Percentiles rank a stretch among this genome's conserved stretches.
These are phyloP conservation scores for Perodicticus potto DNA, from an alignment of 2,797 vertebrate species.

Conservation along the genomic window DNA sequence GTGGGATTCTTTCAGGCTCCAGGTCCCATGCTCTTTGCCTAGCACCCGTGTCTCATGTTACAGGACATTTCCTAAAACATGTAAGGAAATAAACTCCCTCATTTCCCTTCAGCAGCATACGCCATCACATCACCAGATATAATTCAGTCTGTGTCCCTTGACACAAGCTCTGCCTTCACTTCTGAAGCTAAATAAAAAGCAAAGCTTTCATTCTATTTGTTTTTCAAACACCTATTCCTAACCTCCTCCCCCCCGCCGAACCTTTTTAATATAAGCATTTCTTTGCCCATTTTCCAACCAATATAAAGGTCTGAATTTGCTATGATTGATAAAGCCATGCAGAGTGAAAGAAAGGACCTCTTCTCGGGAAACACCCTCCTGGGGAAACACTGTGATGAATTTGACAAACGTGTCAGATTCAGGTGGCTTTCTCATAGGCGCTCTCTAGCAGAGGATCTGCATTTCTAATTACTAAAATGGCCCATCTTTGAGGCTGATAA, in stretches of 20 bases:
- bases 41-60: not conserved
- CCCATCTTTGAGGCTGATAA: not conserved
- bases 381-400: not conserved
- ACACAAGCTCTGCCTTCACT: not conserved
- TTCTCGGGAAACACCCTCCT: not conserved
- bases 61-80: not conserved
- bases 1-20: not conserved
- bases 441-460: not conserved
- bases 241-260: not conserved
- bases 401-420: not conserved
- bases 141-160: not conserved
- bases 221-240: not conserved
- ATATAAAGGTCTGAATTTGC: conserved; percentile 18
- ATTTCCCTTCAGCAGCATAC: not conserved
- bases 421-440: not conserved
- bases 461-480: not conserved
- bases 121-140: not conserved
- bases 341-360: not conserved
- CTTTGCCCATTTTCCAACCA: not conserved
- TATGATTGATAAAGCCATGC: not conserved
- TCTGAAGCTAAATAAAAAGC: conserved; percentile 9
- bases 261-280: not conserved
- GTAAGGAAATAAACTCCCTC: not conserved
- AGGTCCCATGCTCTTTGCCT: not conserved
- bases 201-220: not conserved